These are phyloP conservation scores for Bellardia bayeri DNA, from an alignment of 2,888 invertebrate genomes.

Conservation along the genomic window DNA sequence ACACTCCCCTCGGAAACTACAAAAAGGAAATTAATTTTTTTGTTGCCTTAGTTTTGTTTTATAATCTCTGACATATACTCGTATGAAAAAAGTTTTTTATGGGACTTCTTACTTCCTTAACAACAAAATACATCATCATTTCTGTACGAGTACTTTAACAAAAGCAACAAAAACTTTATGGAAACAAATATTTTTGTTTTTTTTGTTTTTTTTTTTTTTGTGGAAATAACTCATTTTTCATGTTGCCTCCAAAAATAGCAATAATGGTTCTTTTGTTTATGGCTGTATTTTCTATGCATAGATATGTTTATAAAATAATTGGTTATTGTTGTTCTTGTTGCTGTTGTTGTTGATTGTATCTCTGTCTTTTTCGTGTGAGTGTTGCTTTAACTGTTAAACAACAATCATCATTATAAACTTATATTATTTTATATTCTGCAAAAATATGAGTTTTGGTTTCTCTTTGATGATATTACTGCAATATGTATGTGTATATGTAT, in stretches of 20 bases:
- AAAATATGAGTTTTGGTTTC: not conserved
- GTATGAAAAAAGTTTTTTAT: slow-evolving; percentile 5
- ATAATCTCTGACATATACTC: not conserved
- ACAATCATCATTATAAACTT: not conserved
- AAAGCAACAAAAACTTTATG: not conserved
- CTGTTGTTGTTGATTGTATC: slow-evolving; percentile 27
- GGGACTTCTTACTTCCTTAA: not conserved
- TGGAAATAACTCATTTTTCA: slow-evolving; percentile 21
- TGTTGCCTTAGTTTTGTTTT: not conserved
- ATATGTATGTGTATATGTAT: too few species aligned
- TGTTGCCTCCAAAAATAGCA: slow-evolving; percentile 6
- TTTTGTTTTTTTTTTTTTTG: not conserved
- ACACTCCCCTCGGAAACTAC: not conserved
- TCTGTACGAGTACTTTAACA: not conserved
- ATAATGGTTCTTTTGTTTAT: slow-evolving; percentile 24
- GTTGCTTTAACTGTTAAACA: slow-evolving; percentile 2
- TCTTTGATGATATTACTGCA: not conserved
- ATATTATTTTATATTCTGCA: not conserved
- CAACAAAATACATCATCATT: not conserved
- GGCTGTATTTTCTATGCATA: not conserved
- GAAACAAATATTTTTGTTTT: not conserved
- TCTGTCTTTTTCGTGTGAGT: slow-evolving; percentile 35
- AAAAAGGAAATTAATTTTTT: slow-evolving; percentile 20
- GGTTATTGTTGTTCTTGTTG: not conserved
- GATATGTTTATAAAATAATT: slow-evolving; percentile 5